Percentiles rank a stretch among this genome's conserved stretches.
These are phyloP conservation scores for Hippocampus comes DNA, from an alignment of 2,113 vertebrate genomes.

Conservation along the genomic window DNA sequence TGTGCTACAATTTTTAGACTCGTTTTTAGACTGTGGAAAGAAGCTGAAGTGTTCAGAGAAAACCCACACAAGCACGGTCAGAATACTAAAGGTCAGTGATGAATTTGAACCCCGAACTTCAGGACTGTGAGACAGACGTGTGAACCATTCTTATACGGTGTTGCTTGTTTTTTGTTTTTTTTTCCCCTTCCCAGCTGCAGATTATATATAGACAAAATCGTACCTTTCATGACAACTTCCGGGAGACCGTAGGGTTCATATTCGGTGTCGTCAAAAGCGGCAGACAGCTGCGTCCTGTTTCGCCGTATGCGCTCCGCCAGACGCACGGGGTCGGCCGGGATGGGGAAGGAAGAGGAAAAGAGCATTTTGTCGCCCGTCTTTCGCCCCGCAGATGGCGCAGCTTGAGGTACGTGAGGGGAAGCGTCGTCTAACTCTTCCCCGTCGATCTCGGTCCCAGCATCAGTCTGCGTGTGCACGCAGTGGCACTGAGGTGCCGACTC, in stretches of 20 bases:
- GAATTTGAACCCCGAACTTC: too few relatives aligned
- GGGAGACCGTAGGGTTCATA: constrained; percentile 80
- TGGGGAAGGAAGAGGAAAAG: constrained; percentile 66
- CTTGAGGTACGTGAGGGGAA: constrained; percentile 38
- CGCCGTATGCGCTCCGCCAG: constrained; percentile 73
- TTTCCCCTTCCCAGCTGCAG: not conserved
- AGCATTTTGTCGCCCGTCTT: constrained; percentile 27
- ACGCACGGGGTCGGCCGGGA: constrained; percentile 69
- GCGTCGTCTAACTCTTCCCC: constrained; percentile 17
- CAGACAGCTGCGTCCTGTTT: constrained; percentile 72
- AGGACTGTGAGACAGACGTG: too few relatives aligned
- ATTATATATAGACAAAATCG: not conserved
- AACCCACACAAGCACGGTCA: too few relatives aligned
- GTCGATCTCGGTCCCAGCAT: constrained; percentile 19
- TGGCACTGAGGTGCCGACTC: not conserved
- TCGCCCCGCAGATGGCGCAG: not conserved
- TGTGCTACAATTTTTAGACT: too few relatives aligned
- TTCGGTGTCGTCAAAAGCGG: constrained; percentile 76
- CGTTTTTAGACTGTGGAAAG: too few relatives aligned
- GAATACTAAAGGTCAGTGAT: too few relatives aligned
- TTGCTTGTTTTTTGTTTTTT: not conserved
- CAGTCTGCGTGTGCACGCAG: constrained; percentile 57
- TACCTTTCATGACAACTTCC: constrained; percentile 81
- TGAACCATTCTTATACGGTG: not conserved
- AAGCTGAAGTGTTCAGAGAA: too few relatives aligned